Conservation (phyloP, 2,888 invertebrate genomes). For the Plebejus argus region DNA sequence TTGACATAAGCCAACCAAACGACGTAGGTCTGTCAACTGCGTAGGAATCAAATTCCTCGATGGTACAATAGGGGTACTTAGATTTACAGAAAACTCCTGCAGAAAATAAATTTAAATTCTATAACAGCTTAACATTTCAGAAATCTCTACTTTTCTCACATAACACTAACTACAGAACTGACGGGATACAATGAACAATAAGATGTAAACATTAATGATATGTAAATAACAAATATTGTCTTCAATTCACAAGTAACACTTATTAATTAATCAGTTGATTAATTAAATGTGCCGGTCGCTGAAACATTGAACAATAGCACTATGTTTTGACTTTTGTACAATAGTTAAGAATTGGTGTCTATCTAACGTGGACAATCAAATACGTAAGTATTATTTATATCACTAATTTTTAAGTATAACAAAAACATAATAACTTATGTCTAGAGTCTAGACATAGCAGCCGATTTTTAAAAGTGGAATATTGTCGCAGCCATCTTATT, state of each 20-base stretch:
- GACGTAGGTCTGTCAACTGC: too few species aligned
- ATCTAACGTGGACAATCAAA: not conserved
- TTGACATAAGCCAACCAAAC: too few species aligned
- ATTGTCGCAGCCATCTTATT: not conserved
- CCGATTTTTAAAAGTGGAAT: not conserved
- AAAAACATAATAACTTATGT: not conserved
- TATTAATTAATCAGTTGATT: conserved; percentile 22
- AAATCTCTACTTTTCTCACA: not conserved
- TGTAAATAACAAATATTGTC: conserved; percentile 23
- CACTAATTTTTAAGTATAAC: not conserved
- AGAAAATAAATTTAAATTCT: not conserved
- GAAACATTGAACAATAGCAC: not conserved
- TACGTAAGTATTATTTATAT: conserved; percentile 3
- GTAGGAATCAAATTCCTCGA: too few species aligned
- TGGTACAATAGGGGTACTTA: too few species aligned
- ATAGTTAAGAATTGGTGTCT: not conserved
- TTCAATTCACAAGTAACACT: conserved; percentile 21
- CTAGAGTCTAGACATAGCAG: not conserved
- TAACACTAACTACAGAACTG: conserved; percentile 5
- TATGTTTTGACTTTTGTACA: not conserved
- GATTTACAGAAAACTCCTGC: not conserved
- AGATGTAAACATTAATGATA: conserved; percentile 22
- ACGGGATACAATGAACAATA: conserved; percentile 8
- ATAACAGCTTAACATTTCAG: not conserved
- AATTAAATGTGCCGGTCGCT: conserved; percentile 5